These are phyloP conservation scores for Tachina lurida DNA, from an alignment of 2,888 invertebrate species.

Conservation along the genomic window DNA sequence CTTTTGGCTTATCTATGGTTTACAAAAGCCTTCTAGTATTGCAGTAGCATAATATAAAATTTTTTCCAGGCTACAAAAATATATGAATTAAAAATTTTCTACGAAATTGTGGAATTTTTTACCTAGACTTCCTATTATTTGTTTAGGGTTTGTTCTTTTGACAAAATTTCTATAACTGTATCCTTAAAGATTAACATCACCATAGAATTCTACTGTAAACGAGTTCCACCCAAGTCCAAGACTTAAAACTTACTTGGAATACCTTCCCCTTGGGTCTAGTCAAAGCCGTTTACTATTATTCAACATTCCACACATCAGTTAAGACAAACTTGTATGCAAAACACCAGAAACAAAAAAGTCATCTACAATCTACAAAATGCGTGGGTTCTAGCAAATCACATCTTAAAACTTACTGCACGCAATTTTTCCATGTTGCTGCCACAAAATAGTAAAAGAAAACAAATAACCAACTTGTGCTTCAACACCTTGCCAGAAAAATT, in stretches of 20 bases:
- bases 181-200: too few species aligned
- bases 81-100: too few species aligned
- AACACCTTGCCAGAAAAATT: conserved; percentile 65
- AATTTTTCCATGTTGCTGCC: conserved; percentile 50
- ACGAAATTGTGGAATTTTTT: too few species aligned
- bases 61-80: too few species aligned
- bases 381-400: conserved; percentile 65
- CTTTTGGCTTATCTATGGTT: too few species aligned
- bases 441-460: conserved; percentile 21
- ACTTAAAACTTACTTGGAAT: neutral
- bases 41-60: too few species aligned
- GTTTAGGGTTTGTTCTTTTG: too few species aligned
- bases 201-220: too few species aligned
- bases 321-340: conserved; percentile 58
- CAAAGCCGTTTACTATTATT: neutral
- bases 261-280: conserved; percentile 21
- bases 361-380: conserved; percentile 45
- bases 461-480: conserved; percentile 61
- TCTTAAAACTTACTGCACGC: conserved; percentile 53
- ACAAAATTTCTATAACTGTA: too few species aligned
- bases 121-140: too few species aligned
- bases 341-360: conserved; percentile 39
- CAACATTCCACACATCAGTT: conserved; percentile 52
- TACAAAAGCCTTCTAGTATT: too few species aligned
- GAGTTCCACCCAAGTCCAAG: too few species aligned